phyloP scores from a whole-genome alignment of 1,140 invertebrate species.

The Brachionus koreanus region DNA sequence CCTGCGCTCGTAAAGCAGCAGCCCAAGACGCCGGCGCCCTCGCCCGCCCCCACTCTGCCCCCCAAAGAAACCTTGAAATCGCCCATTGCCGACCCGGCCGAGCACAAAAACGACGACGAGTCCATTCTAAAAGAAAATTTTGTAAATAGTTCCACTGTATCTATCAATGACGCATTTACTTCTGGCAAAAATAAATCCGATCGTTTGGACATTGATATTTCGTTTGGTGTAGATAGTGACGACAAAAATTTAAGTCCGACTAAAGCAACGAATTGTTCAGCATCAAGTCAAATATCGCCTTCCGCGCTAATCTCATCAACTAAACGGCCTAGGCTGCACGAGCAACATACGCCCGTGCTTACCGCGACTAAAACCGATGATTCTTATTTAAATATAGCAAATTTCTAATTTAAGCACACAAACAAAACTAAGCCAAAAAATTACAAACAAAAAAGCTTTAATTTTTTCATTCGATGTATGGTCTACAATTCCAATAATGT shows the following conservation, averaged over 20 bases:
- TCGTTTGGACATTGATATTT: conserved; percentile 12
- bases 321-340: background rate
- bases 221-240: background rate
- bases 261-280: background rate
- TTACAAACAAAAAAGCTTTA: background rate
- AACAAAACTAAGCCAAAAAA: too few species aligned
- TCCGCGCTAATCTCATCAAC: background rate
- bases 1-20: background rate
- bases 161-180: background rate
- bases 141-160: background rate
- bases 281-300: background rate
- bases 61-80: background rate
- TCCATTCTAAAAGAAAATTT: background rate
- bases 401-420: background rate
- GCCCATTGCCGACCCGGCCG: background rate
- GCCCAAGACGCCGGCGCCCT: background rate
- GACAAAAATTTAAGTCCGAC: background rate
- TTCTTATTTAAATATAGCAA: conserved; percentile 12
- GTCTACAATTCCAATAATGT: background rate
- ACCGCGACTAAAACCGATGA: background rate
- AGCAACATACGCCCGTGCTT: background rate
- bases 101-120: background rate
- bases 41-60: background rate
- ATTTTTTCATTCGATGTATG: background rate
- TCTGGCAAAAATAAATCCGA: background rate